Conservation (phyloP, 2,797 vertebrate species). For the Pangasius macronema region DNA sequence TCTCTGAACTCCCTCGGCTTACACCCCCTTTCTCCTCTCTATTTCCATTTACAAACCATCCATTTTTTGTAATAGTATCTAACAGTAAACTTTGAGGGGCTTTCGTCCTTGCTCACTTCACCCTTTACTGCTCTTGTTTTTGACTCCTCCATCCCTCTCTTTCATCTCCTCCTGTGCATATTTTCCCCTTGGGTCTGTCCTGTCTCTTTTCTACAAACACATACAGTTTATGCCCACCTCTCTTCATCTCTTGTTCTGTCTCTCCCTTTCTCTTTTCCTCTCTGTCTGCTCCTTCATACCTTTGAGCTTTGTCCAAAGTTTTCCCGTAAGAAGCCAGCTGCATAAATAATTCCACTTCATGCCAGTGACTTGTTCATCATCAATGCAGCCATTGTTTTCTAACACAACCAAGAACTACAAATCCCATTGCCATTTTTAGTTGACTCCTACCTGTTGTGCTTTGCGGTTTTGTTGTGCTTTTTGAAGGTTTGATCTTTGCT, state of each 20-base stretch:
- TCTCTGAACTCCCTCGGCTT: constrained; percentile 30
- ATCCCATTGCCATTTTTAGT: constrained; percentile 31
- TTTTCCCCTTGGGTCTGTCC: constrained; percentile 52
- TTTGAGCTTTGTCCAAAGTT: constrained; percentile 62
- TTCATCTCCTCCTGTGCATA: constrained; percentile 51
- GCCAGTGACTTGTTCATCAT: constrained; percentile 41
- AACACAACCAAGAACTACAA: constrained; percentile 19
- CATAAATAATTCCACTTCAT: constrained; percentile 63
- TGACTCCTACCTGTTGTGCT: constrained; percentile 64
- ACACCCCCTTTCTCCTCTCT: constrained; percentile 12
- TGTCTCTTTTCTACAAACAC: constrained; percentile 58
- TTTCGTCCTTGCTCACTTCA: constrained; percentile 33
- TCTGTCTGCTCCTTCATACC: constrained; percentile 55
- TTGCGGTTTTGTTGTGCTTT: constrained; percentile 54
- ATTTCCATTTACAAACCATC: constrained; percentile 23
- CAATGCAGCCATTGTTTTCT: constrained; percentile 47
- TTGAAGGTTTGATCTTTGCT: constrained; percentile 31
- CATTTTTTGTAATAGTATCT: constrained; percentile 38
- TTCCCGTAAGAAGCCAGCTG: constrained; percentile 68
- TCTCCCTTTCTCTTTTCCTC: constrained; percentile 49
- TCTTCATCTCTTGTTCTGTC: constrained; percentile 43
- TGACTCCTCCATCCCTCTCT: constrained; percentile 46
- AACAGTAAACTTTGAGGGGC: constrained; percentile 12
- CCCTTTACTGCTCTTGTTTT: constrained; percentile 52
- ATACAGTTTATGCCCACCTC: constrained; percentile 60